Evolutionary conservation across 2,113 vertebrate species (phyloP), one percentile per base, ranked within the genome.

Genomic region (Austrofundulus limnaeus): DNA sequence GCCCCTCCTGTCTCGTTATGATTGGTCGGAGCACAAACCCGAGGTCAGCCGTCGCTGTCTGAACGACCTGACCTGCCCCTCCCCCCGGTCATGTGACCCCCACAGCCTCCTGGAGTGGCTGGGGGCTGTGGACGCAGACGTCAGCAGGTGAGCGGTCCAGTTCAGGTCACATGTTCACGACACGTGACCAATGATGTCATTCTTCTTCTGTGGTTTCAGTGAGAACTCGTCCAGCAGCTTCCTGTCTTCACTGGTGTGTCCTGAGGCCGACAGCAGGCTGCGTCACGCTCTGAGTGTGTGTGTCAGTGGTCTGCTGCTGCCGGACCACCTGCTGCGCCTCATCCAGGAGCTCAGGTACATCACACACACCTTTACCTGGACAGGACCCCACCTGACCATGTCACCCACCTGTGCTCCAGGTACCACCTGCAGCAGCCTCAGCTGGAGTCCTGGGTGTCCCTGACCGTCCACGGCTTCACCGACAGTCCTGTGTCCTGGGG

Each of bases 401-500:
- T 51, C 7, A 52, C 54, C 47, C 48, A 23, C 47, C 51, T 77
- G 52, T 77, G 5, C 56, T 31, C 1, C 70, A 97, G 97, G 74
- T 72, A 15, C 64, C 93, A 94, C 68, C 89, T 96, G 94, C 82
- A 82, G 80, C 72, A 90, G 93, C 91, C 90, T 1, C 92, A 86
- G 53, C 61, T 90, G 54, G 88, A 87, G 0, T 64, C 85, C 0
- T 98, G 97, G 96, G 79, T 88, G 31, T 92, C 94, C 0, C 25
- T 99, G 71, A 94, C 92, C 0, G 96, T 96, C 10, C 95, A 96
- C 15, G 95, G 96, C 50, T 98, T 96, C 68, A 91, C 89, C 24
- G 97, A 98, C 88, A 96, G 94, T 80, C 95, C 94, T 0, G 93
- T 96, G 7, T 95, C 94, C 0, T 97, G 95, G 95, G 92, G 87